Percentiles rank a stretch among this genome's conserved stretches.
Conservation (phyloP, 1,140 invertebrate species). For the Cylas formicarius region DNA sequence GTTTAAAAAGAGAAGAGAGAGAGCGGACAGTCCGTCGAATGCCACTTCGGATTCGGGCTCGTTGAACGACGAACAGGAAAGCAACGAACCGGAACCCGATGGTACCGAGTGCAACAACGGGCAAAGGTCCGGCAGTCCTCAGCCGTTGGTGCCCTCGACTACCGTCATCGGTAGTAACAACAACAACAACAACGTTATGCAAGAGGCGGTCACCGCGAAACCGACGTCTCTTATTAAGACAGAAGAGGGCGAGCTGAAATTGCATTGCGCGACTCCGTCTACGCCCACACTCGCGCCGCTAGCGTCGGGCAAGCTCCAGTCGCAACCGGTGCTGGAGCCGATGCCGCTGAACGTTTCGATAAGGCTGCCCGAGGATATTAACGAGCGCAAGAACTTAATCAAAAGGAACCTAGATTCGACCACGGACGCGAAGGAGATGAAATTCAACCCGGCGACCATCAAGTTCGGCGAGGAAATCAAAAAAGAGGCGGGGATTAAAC, state of each 20-base stretch:
- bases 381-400: constrained; percentile 39
- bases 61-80: constrained; percentile 68
- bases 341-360: constrained; percentile 40
- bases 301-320: constrained; percentile 26
- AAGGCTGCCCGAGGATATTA: constrained; percentile 38
- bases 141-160: too few species aligned
- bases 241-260: constrained; percentile 14
- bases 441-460: constrained; percentile 26
- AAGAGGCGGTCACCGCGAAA: constrained; percentile 1
- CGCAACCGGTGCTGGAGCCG: constrained; percentile 16
- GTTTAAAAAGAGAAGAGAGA: constrained; percentile 65
- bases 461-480: constrained; percentile 22
- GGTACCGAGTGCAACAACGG: constrained; percentile 29
- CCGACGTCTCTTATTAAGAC: constrained; percentile 8
- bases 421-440: constrained; percentile 28
- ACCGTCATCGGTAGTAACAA: constrained; percentile 14
- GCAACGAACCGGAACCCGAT: constrained; percentile 49
- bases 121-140: constrained; percentile 1
- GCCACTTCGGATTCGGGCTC: constrained; percentile 73
- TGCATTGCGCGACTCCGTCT: constrained; percentile 29
- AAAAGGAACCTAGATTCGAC: constrained; percentile 32
- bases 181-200: constrained; percentile 7
- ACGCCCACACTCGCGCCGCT: constrained; percentile 28
- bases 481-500: constrained; percentile 35
- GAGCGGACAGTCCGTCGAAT: constrained; percentile 67